phyloP scores from a whole-genome alignment of 1,140 invertebrate genomes.

The Drosophila orosa region DNA sequence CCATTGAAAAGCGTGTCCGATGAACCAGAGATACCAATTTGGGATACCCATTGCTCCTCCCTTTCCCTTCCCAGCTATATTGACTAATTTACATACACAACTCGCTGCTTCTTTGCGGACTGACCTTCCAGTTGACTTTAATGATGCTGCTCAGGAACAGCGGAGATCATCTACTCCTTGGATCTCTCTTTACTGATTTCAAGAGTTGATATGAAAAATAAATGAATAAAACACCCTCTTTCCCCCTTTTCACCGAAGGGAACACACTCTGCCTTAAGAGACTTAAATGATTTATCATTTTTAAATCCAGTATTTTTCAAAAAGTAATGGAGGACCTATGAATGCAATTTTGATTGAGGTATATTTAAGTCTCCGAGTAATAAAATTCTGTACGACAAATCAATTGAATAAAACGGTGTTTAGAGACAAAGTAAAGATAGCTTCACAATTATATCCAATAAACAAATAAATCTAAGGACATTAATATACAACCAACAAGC shows the following conservation, averaged over 20 bases:
- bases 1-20: background rate
- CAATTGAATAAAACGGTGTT: too few species aligned
- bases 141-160: slow-evolving; percentile 62
- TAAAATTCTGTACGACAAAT: too few species aligned
- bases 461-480: too few species aligned
- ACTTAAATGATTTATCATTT: background rate
- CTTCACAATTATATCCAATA: too few species aligned
- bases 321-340: too few species aligned
- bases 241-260: background rate
- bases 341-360: background rate
- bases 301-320: background rate
- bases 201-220: slow-evolving; percentile 64
- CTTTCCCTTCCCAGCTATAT: background rate
- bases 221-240: background rate
- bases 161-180: slow-evolving; percentile 34
- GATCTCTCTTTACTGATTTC: slow-evolving; percentile 48
- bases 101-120: slow-evolving; percentile 6
- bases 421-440: too few species aligned
- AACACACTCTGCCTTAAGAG: background rate
- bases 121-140: slow-evolving; percentile 47
- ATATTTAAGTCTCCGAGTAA: too few species aligned
- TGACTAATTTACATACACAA: slow-evolving; percentile 70
- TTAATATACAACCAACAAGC: too few species aligned
- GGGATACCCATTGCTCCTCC: slow-evolving; percentile 33
- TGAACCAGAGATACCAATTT: background rate